These are phyloP conservation scores for Nasua narica DNA, from an alignment of 2,797 vertebrate genomes.

Conservation along the genomic window DNA sequence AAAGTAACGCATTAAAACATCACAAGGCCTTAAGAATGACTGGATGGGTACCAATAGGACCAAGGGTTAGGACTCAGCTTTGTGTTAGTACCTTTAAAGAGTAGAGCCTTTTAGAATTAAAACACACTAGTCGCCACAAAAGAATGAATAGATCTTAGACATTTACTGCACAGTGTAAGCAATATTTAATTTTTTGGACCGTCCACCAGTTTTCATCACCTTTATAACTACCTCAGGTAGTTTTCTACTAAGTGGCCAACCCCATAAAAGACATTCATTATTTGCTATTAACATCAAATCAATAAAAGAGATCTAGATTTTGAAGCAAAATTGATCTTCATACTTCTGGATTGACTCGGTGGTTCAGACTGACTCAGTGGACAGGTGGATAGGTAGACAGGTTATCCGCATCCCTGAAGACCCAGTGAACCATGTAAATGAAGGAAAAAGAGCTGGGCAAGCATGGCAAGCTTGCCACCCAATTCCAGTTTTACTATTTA, in stretches of 20 bases:
- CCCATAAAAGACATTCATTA: not conserved
- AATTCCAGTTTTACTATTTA: not conserved
- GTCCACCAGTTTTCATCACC: not conserved
- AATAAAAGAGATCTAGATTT: not conserved
- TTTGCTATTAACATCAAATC: not conserved
- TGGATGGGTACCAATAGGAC: rapidly evolving
- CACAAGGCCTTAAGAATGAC: not conserved
- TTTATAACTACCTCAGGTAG: not conserved
- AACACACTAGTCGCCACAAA: not conserved
- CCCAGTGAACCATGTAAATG: not conserved
- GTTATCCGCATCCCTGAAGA: not conserved
- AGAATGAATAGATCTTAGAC: not conserved
- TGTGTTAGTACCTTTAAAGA: not conserved
- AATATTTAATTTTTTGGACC: not conserved
- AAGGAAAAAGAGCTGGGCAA: conserved; percentile 21
- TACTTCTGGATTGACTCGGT: not conserved
- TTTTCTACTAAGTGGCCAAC: not conserved
- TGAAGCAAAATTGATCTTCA: not conserved
- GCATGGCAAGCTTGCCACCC: not conserved
- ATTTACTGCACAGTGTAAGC: not conserved
- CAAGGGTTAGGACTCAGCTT: not conserved
- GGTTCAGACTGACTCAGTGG: not conserved
- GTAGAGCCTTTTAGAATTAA: not conserved
- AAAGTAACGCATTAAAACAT: not conserved
- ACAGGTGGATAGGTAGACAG: not conserved